Base-by-base conservation (phyloP, 2,113 vertebrate species). In the Addax nasomaculatus region DNA sequence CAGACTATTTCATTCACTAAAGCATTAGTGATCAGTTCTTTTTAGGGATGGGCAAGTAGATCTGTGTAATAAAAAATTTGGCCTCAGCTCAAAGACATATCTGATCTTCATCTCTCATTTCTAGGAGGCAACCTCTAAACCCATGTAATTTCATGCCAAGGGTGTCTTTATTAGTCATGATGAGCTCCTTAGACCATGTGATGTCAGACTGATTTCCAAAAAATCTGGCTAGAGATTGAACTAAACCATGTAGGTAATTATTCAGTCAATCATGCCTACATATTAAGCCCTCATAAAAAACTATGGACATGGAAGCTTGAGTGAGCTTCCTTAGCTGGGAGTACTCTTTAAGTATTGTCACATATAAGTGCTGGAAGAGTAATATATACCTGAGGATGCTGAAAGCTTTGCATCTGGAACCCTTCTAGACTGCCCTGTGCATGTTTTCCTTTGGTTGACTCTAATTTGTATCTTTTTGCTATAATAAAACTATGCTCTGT, bases 361-460 rank as follows among this genome's bases (percentile, higher is more conserved):
- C 89, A 39, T 43, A n/a, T 47, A 67, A 43, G 39, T 96, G 36
- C 49, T 79, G 25, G 25, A 67, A 90, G 43, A 33, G 30, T 84
- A 89, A 64, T 89, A 33, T 29, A 6, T 47, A 30, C 30, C 55
- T 90, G 33, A 79, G 51, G 51, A 83, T 53, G 36, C 84, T 25
- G 64, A 43, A 80, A 70, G 43, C 33, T 94, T 93, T 49, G 58
- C 7, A n/a, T 79, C 49, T 80, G 36, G 27, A 80, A 51, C 21
- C 21, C 67, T 89, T 53, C 45, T 79, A 85, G 85, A 67, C 21
- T 62, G 6, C 60, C 12, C 21, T 33, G 33, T 49, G 19, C 11
- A 43, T 67, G 39, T 95, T 95, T 96, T 92, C 39, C 67, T 78
- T 92, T 85, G 47, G 21, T 36, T 95, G 29, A 23, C n/a, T 97